A percentile compares a stretch with the other conserved stretches of the same genome.
phyloP scores from a whole-genome alignment of 2,113 vertebrate genomes.

The Myotis lucifugus region DNA sequence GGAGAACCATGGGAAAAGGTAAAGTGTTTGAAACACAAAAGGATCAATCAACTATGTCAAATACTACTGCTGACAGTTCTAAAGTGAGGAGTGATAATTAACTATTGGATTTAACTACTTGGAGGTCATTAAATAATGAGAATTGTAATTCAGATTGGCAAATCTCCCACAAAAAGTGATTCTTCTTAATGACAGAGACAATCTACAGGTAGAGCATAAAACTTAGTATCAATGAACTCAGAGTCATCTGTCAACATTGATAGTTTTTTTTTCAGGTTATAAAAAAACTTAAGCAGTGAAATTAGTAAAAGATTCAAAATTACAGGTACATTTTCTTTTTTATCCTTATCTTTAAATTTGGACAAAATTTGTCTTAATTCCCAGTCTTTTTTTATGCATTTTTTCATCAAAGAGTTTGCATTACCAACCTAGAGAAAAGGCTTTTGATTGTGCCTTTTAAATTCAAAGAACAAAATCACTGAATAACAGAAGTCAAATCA shows the following conservation, averaged over 20 bases:
- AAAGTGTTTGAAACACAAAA: neutral
- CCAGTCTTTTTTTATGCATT: neutral
- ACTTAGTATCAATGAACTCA: neutral
- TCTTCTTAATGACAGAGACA: neutral
- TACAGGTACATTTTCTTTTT: neutral
- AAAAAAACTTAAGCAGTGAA: neutral
- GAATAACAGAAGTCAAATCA: conserved; percentile 62
- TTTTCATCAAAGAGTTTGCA: conserved; percentile 46
- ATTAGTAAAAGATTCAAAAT: neutral
- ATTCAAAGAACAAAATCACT: conserved; percentile 53
- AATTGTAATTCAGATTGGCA: neutral
- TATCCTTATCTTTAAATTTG: neutral
- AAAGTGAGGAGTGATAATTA: neutral
- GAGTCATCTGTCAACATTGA: neutral
- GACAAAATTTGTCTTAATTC: neutral
- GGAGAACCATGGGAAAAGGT: accelerated
- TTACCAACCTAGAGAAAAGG: conserved; percentile 50
- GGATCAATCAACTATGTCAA: neutral
- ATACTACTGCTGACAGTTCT: neutral
- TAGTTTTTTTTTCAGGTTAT: neutral
- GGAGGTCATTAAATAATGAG: neutral
- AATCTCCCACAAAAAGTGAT: neutral
- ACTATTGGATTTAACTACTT: neutral
- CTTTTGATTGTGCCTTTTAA: conserved; percentile 66
- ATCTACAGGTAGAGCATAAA: neutral